Conservation (phyloP, 2,113 vertebrate species). For the Scytalopus superciliaris region DNA sequence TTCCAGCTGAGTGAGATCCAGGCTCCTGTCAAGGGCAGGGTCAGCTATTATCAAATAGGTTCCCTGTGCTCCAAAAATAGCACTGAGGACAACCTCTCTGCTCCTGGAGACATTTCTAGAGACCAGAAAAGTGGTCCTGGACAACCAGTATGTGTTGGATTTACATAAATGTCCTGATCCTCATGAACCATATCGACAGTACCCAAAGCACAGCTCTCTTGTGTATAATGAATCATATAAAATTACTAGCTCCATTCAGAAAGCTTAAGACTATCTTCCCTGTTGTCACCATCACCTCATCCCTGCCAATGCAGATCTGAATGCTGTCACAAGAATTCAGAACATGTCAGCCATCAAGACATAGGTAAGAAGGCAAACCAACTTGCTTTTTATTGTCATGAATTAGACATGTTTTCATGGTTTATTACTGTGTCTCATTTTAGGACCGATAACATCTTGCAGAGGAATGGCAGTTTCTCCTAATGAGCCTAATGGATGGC, state of each 20-base stretch:
- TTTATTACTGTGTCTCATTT: not conserved
- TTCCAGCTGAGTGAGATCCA: not conserved
- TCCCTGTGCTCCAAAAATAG: not conserved
- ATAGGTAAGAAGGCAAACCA: not conserved
- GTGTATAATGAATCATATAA: not conserved
- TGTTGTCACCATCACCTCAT: not conserved
- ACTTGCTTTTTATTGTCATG: not conserved
- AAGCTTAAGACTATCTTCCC: not conserved
- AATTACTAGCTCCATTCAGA: not conserved
- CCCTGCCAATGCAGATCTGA: not conserved
- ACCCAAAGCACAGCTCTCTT: not conserved
- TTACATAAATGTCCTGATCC: fast-evolving
- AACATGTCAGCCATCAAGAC: fast-evolving
- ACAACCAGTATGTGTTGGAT: not conserved
- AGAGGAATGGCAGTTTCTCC: not conserved
- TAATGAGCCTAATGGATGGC: not conserved
- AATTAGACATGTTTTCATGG: not conserved
- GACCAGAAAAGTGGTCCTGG: not conserved
- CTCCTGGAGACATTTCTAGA: not conserved
- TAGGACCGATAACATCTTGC: not conserved
- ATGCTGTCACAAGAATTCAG: not conserved
- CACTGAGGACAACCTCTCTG: not conserved
- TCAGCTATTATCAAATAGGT: not conserved
- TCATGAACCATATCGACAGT: fast-evolving
- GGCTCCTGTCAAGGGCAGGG: not conserved